Evolutionary conservation across 2,797 vertebrate species (phyloP).

Genomic region (Mus minutoides): DNA sequence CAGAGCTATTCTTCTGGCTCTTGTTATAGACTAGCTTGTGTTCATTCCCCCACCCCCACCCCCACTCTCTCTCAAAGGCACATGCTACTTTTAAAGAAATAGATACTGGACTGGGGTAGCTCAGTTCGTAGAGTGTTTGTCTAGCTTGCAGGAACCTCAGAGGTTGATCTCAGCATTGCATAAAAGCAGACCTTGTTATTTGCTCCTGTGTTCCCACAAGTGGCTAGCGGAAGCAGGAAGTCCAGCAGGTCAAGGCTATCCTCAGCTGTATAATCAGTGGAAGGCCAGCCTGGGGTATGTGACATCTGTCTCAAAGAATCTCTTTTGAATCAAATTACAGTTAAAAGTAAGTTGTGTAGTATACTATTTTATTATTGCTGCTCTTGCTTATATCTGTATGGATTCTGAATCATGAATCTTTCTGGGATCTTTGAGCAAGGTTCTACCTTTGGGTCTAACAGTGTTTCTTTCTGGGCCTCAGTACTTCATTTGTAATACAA

Average conservation of each 20-base stretch:
- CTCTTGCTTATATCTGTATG: conserved; percentile 50
- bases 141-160: neutral
- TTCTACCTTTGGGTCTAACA: neutral
- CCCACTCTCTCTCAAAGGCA: neutral
- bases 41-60: neutral
- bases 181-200: neutral
- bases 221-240: neutral
- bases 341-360: neutral
- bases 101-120: neutral
- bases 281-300: neutral
- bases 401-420: conserved; percentile 46
- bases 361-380: neutral
- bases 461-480: conserved; percentile 10
- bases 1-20: neutral
- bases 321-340: neutral
- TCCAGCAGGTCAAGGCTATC: neutral
- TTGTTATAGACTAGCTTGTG: conserved; percentile 20
- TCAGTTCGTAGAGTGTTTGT: neutral
- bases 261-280: neutral
- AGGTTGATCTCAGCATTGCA: neutral
- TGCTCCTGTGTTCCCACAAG: neutral
- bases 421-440: conserved; percentile 8
- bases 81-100: neutral
- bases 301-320: neutral
- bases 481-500: conserved; percentile 44